Conservation (phyloP, 2,113 vertebrate species). For the Hydropotes inermis region DNA sequence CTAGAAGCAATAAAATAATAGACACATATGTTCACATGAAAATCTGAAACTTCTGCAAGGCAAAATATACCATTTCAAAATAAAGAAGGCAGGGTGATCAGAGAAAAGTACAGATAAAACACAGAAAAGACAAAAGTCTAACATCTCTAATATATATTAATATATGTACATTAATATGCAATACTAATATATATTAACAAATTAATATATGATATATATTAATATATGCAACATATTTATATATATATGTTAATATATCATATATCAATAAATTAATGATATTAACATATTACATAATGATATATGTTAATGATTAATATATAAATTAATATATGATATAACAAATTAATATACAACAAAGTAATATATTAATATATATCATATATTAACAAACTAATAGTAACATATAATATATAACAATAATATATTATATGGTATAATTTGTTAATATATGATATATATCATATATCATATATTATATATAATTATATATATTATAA, state of each 20-base stretch:
- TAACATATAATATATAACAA: too few relatives aligned
- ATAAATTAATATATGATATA: too few relatives aligned
- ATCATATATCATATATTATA: too few relatives aligned
- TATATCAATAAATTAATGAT: background rate
- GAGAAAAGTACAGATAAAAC: background rate
- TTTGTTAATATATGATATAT: too few relatives aligned
- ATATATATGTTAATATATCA: background rate
- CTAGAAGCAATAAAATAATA: background rate
- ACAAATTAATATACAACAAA: too few relatives aligned
- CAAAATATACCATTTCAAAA: background rate
- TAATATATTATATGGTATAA: too few relatives aligned
- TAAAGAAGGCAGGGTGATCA: background rate
- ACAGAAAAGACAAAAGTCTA: background rate
- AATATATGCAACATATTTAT: background rate
- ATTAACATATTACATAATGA: too few relatives aligned
- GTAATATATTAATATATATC: too few relatives aligned
- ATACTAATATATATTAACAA: background rate
- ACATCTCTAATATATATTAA: background rate
- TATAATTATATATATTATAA: too few relatives aligned
- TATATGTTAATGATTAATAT: too few relatives aligned
- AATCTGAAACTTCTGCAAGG: background rate
- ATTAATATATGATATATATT: background rate
- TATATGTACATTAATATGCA: background rate
- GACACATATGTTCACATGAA: background rate
- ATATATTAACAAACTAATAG: too few relatives aligned